Base-by-base conservation (phyloP, 1,140 invertebrate genomes). In the Nebria ingens region DNA sequence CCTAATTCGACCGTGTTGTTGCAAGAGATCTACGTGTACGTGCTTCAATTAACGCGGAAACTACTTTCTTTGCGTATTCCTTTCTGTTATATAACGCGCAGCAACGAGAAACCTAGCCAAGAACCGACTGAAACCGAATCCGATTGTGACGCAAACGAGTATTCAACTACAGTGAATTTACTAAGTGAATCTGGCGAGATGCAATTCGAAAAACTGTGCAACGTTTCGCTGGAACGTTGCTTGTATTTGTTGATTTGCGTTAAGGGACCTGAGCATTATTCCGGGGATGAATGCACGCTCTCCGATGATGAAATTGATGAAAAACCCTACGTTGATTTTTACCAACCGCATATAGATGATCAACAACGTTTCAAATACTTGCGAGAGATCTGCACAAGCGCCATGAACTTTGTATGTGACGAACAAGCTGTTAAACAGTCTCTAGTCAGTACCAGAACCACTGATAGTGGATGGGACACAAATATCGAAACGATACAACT, bases 271-370 rank as follows among this genome's bases (percentile, higher is more conserved):
- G 4, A 2, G 12, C 15, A 9, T 52, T 52, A 21, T 15, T 25
- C 23, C 3, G 2, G 19, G 9, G 2, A 21, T 2, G 54, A 58
- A 38, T 20, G 20, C 57, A 38, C 53, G 58, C 64, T 19, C 62
- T 69, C 60, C 57, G 66, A 67, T 12, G 69, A 69, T 38, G 67
- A 67, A n/a, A 49, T 56, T 19, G 55, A 61, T n/a, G 67, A 71
- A 52, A 63, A 65, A 70, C 57, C 59, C 19, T 68, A 68, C 52
- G 58, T 68, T 3, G 64, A 68, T 29, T 65, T 62, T 57, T 70
- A 70, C 51, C 58, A 65, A 55, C 49, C 19, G 13, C 42, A 34
- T 12, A n/a, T n/a, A n/a, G 34, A 52, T 19, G 58, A 64, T 11
- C 38, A 54, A 15, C 38, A 54, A 53, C 9, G 49, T 19, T 13